Percentiles rank a stretch among this genome's conserved stretches.
These are phyloP conservation scores for Caenorhabditis tropicalis DNA, from an alignment of 1,140 invertebrate species.

Conservation along the genomic window DNA sequence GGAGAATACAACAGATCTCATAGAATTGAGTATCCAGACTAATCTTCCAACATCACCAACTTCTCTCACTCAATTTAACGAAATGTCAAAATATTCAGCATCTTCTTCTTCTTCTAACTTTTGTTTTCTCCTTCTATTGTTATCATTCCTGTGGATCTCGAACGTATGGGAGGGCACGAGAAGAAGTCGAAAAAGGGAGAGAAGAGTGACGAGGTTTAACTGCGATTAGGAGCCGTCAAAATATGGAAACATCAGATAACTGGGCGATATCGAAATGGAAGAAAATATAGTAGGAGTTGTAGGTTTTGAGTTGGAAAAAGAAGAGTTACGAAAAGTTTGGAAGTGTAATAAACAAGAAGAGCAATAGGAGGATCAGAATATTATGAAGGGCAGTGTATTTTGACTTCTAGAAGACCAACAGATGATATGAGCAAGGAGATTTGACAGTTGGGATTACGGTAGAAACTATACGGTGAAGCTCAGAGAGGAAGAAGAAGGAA, in stretches of 20 bases:
- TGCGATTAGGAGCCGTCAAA: conserved; percentile 34
- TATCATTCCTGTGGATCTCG: conserved; percentile 24
- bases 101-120: background rate
- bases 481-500: no score
- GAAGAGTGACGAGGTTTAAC: background rate
- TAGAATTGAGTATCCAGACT: background rate
- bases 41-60: background rate
- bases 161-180: conserved; percentile 18
- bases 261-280: background rate
- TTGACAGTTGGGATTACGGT: no score
- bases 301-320: background rate
- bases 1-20: no score
- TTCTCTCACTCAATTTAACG: background rate
- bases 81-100: conserved; percentile 31
- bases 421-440: no score
- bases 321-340: no score
- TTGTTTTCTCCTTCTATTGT: background rate
- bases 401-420: no score
- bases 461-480: no score
- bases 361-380: no score
- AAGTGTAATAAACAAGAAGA: no score
- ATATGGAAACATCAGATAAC: conserved; percentile 39
- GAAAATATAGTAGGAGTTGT: background rate
- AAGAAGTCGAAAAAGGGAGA: background rate
- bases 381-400: no score